Evolutionary conservation across 2,888 invertebrate genomes (phyloP), one percentile per base, ranked within the genome.

Genomic region (Leptopterna dolabrata): DNA sequence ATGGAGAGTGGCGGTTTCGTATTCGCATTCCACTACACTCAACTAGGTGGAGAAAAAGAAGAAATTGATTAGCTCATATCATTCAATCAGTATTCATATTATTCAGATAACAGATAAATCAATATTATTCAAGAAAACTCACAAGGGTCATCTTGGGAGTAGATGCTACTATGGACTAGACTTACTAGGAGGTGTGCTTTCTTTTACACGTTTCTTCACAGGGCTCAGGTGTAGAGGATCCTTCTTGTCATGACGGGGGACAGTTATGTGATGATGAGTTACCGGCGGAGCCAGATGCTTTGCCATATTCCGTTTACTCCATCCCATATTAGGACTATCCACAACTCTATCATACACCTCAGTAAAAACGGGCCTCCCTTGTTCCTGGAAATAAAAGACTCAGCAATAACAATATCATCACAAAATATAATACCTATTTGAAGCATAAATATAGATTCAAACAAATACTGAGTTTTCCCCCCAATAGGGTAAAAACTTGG

Each of bases 131-230:
- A n/a, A n/a, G n/a, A n/a, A n/a, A 36, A 36, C 36, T 36, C 36
- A 36, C 36, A 36, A 41, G 14, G 73, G 9, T 36, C 19, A 29
- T 41, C 47, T n/a, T 41, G 2, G 30, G n/a, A 24, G 16, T 36
- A 30, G 36, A n/a, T n/a, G n/a, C n/a, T n/a, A n/a, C n/a, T n/a
- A n/a, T n/a, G n/a, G n/a, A n/a, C n/a, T n/a, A n/a, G 2, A 51
- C 87, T 87, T 87, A 88, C 87, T 92, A 0, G 97, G 98, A 30
- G 98, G 98, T 30, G 98, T 97, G 91, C 97, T 97, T 91, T 98
- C 98, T 92, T 98, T 98, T 71, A 98, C 98, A 24, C 98, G 94
- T 92, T 99, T 99, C 93, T 99, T 99, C 36, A 98, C 98, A 0
- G 99, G 99, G 90, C 98, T 98, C 90, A 98, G 93, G 91, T 98